Evolutionary conservation across 2,888 invertebrate genomes (phyloP), one percentile per base, ranked within the genome.

Genomic region (Kryphioiulus occultus): DNA sequence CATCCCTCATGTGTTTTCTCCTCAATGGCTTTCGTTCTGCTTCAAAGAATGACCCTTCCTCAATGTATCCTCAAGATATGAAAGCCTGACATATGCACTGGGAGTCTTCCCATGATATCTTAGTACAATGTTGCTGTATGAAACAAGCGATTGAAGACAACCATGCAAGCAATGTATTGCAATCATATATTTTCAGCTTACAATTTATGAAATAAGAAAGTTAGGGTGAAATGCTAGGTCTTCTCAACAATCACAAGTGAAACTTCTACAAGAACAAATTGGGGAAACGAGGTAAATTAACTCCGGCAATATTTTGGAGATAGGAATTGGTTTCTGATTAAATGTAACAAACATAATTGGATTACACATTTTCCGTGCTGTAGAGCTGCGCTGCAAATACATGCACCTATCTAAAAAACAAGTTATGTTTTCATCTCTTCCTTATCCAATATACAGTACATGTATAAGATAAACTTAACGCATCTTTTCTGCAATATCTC

Each of bases 81-180:
- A 78, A 78, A 78, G 78, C 78, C 78, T 78, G 78, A 15, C 78
- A 78, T 78, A 78, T 78, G 78, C 78, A 78, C 78, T 78, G 78
- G 78, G 30, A 78, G 30, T 78, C 78, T 78, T 78, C 78, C 78
- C 78, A 78, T 78, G 30, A 78, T 78, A 78, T 30, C 78, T 78
- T 78, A 78, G 30, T 78, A 30, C 3, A 30, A 30, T 26, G 30
- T 68, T 68, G 68, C 68, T 68, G 15, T 4, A 30, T 30, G 78
- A 15, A 78, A 78, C 78, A 30, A 78, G 78, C 26, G 1, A 78
- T 78, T 30, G 30, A 78, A 78, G 15, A 10, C 78, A 78, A 3
- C 12, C 22, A 78, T 78, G 30, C 26, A 68, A 22, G 59, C n/a
- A 78, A 22, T 22, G 15, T 15, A 78, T 30, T 30, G 30, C 26